Percentiles rank a stretch among this genome's conserved stretches.
Conservation (phyloP, 2,113 vertebrate species). For the Sinocyclocheilus maitianheensis region DNA sequence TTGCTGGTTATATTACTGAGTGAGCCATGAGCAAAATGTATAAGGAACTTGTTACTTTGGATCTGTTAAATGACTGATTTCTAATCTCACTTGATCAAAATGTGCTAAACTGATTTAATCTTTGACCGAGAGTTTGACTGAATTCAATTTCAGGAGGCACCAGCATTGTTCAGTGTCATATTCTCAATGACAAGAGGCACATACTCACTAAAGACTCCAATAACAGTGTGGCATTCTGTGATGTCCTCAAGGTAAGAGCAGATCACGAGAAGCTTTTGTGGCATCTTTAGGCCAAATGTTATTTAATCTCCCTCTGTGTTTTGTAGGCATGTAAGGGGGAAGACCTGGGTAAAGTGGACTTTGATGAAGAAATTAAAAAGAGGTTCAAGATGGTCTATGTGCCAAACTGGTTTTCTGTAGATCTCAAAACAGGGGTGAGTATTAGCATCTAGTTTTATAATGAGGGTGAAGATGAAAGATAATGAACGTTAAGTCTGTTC, state of each 20-base stretch:
- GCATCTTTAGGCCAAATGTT: neutral
- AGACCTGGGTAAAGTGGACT: constrained; percentile 97
- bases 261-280: neutral
- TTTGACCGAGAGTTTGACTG: neutral
- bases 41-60: neutral
- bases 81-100: neutral
- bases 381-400: constrained; percentile 99
- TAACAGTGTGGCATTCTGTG: constrained; percentile 97
- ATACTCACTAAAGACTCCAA: constrained; percentile 99
- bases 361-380: constrained; percentile 98
- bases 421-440: constrained; percentile 98
- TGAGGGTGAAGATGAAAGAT: neutral
- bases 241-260: constrained; percentile 89
- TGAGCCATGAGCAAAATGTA: neutral
- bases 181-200: constrained; percentile 98
- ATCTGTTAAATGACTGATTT: neutral
- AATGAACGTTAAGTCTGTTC: neutral
- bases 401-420: constrained; percentile 99
- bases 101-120: neutral
- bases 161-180: constrained; percentile 98
- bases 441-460: neutral
- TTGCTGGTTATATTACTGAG: neutral
- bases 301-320: neutral
- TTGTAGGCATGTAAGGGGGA: constrained; percentile 95
- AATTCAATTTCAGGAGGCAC: constrained; percentile 82